Conservation (phyloP, 2,888 invertebrate genomes). For the Cacoxenus indagator region DNA sequence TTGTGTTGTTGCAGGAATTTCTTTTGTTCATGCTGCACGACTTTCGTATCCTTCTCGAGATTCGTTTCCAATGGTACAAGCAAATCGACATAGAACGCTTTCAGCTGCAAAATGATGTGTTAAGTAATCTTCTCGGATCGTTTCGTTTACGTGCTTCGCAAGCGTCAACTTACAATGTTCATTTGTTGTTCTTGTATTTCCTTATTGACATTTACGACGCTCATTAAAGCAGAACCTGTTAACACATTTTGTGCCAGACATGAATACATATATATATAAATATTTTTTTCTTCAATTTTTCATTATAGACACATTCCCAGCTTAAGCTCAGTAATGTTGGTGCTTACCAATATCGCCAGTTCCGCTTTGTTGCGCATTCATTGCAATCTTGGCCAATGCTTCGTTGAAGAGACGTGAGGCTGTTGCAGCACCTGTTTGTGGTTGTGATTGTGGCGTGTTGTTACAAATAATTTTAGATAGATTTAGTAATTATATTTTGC, state of each 20-base stretch:
- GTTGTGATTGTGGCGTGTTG: conserved; percentile 2
- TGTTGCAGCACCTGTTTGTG: conserved; percentile 84
- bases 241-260: background rate
- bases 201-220: conserved; percentile 92
- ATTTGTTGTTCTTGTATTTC: conserved; percentile 95
- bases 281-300: no score
- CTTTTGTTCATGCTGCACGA: conserved; percentile 88
- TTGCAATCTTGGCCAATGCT: conserved; percentile 87
- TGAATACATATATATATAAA: conserved; percentile 18
- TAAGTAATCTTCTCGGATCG: background rate
- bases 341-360: conserved; percentile 89
- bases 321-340: background rate
- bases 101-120: conserved; percentile 76
- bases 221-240: conserved; percentile 89
- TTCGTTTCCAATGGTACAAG: conserved; percentile 93
- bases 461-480: conserved; percentile 47
- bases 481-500: conserved; percentile 39
- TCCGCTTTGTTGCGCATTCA: conserved; percentile 92
- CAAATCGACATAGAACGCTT: conserved; percentile 94
- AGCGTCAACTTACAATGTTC: conserved; percentile 85
- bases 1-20: conserved; percentile 94
- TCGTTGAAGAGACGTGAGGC: conserved; percentile 91
- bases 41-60: conserved; percentile 94
- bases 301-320: no score
- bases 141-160: background rate